phyloP scores from a whole-genome alignment of 2,797 vertebrate species.

The Bufotes viridis region DNA sequence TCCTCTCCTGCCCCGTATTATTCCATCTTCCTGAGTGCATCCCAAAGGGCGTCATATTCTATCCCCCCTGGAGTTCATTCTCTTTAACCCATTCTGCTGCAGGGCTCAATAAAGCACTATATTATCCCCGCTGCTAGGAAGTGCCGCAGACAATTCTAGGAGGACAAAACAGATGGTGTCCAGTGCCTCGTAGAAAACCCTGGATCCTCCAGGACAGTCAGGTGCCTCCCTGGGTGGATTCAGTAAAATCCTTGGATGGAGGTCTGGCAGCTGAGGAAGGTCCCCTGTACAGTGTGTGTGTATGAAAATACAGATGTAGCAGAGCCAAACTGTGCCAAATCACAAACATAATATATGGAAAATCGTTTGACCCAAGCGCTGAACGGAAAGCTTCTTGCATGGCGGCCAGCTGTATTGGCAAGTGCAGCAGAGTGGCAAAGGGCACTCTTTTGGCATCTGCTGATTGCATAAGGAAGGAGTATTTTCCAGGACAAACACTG shows the following conservation, averaged over 20 bases:
- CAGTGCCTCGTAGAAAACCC: neutral
- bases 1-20: conserved; percentile 23
- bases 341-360: neutral
- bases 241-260: neutral
- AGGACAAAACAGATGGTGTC: conserved; percentile 19
- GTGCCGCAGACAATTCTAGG: neutral
- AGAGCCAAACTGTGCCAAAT: neutral
- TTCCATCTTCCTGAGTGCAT: conserved; percentile 36
- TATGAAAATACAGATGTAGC: neutral
- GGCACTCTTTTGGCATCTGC: no score
- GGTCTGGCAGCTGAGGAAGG: no score
- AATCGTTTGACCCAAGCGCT: no score
- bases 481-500: no score
- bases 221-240: neutral
- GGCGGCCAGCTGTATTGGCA: no score
- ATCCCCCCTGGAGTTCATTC: neutral
- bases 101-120: conserved; percentile 20
- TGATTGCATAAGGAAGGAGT: no score
- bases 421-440: no score
- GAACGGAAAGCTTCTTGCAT: no score
- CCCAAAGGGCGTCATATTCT: conserved; percentile 32
- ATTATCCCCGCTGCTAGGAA: conserved; percentile 23
- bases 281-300: no score
- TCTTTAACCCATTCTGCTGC: conserved; percentile 36
- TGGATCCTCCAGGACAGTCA: conserved; percentile 1